phyloP scores from a whole-genome alignment of 2,888 invertebrate genomes.

The Papilio protenor region DNA sequence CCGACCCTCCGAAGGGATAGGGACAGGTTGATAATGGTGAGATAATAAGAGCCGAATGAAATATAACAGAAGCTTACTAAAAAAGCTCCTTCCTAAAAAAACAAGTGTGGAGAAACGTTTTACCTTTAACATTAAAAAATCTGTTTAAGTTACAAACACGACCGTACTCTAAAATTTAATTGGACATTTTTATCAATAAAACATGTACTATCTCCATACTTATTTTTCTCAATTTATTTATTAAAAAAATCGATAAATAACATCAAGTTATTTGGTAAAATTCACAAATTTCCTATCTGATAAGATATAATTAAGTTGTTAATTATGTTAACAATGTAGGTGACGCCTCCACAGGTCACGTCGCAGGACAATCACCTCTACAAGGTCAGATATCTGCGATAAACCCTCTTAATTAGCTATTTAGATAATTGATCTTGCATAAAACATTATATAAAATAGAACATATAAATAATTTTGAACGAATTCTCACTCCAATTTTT shows the following conservation, averaged over 20 bases:
- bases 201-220: background rate
- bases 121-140: background rate
- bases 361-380: conserved; percentile 1
- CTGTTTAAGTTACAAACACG: background rate
- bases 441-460: background rate
- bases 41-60: background rate
- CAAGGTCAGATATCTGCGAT: background rate
- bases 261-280: background rate
- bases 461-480: background rate
- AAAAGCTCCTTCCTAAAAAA: too few species aligned
- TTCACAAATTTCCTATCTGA: background rate
- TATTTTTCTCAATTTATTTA: background rate
- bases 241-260: background rate
- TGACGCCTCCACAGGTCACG: background rate
- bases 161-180: background rate
- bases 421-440: background rate
- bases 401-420: background rate
- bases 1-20: too few species aligned
- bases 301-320: background rate
- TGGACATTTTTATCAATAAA: background rate
- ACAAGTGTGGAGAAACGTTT: background rate
- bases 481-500: background rate
- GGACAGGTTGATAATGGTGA: too few species aligned
- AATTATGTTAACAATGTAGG: conserved; percentile 4
- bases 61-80: background rate